phyloP scores from a whole-genome alignment of 2,888 invertebrate genomes.

The Phaedon cochleariae region DNA sequence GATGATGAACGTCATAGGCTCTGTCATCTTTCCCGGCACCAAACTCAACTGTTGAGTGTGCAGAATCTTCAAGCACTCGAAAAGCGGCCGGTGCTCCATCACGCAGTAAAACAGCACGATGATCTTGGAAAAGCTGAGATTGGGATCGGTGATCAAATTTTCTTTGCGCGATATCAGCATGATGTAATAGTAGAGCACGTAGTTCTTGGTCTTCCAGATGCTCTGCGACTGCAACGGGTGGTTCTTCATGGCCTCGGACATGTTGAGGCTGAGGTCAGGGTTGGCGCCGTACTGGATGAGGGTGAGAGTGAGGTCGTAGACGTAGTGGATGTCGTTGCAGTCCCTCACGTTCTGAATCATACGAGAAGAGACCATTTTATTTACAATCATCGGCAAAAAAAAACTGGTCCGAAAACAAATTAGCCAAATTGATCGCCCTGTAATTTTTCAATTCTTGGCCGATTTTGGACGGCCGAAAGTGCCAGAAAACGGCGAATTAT shows the following conservation, averaged over 20 bases:
- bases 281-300: conserved; percentile 79
- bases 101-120: conserved; percentile 72
- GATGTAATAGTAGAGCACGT: conserved; percentile 76
- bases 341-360: conserved; percentile 74
- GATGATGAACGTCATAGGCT: conserved; percentile 70
- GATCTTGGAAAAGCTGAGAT: conserved; percentile 71
- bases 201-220: conserved; percentile 68
- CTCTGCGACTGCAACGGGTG: conserved; percentile 58
- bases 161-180: conserved; percentile 75
- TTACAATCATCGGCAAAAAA: no score
- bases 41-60: conserved; percentile 71
- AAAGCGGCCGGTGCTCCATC: conserved; percentile 75
- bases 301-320: conserved; percentile 73
- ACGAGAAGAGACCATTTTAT: no score
- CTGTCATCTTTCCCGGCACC: conserved; percentile 70
- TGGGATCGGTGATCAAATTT: conserved; percentile 69
- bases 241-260: conserved; percentile 61
- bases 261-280: conserved; percentile 71
- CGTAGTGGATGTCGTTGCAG: conserved; percentile 73
- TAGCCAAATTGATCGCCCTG: no score
- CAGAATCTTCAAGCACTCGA: conserved; percentile 73
- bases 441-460: no score
- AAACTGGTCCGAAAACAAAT: no score
- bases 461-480: no score
- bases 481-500: no score